Evolutionary conservation across 2,888 invertebrate genomes (phyloP).

Genomic region (Exocentrus adspersus): DNA sequence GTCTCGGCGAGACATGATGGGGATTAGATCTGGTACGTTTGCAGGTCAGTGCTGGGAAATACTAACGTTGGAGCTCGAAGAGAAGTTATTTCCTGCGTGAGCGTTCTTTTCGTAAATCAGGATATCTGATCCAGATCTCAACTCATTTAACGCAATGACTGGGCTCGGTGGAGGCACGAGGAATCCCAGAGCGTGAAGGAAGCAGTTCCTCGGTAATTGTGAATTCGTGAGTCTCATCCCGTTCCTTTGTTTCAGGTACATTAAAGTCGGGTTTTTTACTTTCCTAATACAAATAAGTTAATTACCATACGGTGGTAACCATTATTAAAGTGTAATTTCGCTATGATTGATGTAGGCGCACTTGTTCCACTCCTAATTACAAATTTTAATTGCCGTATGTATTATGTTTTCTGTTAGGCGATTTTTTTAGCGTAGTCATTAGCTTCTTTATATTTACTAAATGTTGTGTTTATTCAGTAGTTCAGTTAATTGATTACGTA

Average conservation of each 20-base stretch:
- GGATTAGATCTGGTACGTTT: too few relatives aligned
- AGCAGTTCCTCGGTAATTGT: slow-evolving; percentile 35
- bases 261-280: slow-evolving; percentile 15
- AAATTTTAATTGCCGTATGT: slow-evolving; percentile 25
- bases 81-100: too few relatives aligned
- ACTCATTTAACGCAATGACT: too few relatives aligned
- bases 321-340: slow-evolving; percentile 38
- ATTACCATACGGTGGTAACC: slow-evolving; percentile 36
- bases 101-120: too few relatives aligned
- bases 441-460: slow-evolving; percentile 16
- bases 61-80: too few relatives aligned
- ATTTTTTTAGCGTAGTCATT: slow-evolving; percentile 13
- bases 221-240: slow-evolving; percentile 39
- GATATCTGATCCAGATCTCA: too few relatives aligned
- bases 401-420: slow-evolving; percentile 2
- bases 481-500: not conserved
- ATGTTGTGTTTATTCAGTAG: slow-evolving; percentile 3
- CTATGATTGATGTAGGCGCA: slow-evolving; percentile 39
- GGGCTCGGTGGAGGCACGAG: too few relatives aligned
- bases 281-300: slow-evolving; percentile 35
- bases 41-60: too few relatives aligned
- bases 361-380: slow-evolving; percentile 33
- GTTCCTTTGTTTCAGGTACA: slow-evolving; percentile 34
- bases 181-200: not conserved
- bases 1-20: too few relatives aligned